Base-by-base conservation (phyloP, 2,888 invertebrate genomes). In the Microchrysa polita region DNA sequence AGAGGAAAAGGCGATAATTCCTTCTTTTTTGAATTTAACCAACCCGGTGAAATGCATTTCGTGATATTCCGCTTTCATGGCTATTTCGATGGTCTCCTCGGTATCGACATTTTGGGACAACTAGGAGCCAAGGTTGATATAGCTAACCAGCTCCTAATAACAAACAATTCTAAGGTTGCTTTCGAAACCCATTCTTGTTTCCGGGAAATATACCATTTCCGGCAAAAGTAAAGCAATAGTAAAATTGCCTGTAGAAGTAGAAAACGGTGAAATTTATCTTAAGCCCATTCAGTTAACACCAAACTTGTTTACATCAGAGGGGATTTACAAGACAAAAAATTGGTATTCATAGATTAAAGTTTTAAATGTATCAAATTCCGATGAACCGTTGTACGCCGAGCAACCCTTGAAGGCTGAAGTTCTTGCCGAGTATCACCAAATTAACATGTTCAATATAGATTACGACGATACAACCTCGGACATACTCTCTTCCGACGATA, bases 201-300 rank as follows among this genome's bases (percentile, higher is more conserved):
- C 60, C 27, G 34, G 14, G 1, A 60, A 60, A 60, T 60, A 60
- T 14, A 27, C 60, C 9, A 27, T 60, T 42, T 20, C 48, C 14
- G 44, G 48, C 14, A 55, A 55, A 10, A 18, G 18, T 4, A 55
- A 55, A 20, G 20, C 20, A 10, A n/a, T 55, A 2, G 22, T 20
- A 10, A 55, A 55, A 55, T 83, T 80, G 82, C 87, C 23, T 77
- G 77, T 9, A 67, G 61, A n/a, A 77, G 77, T 10, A 79, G 78
- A 0, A 78, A 72, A 77, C 82, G 83, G 42, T 81, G 55, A 55
- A 55, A 20, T 55, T n/a, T 55, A 55, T 20, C 10, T 55, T 2
- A n/a, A n/a, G 5, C 5, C n/a, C 14, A 71, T 71, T 23, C 23
- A 55, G 4, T 16, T 75, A n/a, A 23, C 42, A 48, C 63, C 74